These are phyloP conservation scores for Pantherophis guttatus DNA, from an alignment of 2,113 vertebrate genomes.

Conservation along the genomic window DNA sequence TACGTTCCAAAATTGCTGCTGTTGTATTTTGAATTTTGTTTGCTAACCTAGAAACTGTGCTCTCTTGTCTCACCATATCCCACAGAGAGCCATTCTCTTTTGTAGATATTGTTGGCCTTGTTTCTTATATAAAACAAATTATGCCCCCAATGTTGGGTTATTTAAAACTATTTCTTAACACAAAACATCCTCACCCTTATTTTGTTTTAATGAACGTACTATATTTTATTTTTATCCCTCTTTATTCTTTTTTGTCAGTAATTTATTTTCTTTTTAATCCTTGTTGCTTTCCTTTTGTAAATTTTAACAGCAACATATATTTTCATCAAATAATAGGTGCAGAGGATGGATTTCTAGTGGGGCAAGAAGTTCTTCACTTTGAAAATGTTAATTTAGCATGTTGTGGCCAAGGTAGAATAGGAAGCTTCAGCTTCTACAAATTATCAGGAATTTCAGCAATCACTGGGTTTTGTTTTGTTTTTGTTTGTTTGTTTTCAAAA, in stretches of 20 bases:
- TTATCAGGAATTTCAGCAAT: neutral
- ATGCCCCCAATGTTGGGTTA: neutral
- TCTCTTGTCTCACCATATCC: neutral
- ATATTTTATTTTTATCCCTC: neutral
- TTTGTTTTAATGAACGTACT: neutral
- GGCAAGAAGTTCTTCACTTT: neutral
- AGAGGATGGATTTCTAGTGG: neutral
- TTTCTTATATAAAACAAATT: neutral
- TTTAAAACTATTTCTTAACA: neutral
- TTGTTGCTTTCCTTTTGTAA: neutral
- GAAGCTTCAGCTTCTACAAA: neutral
- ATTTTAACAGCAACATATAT: neutral
- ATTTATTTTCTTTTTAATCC: neutral
- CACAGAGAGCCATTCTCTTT: neutral
- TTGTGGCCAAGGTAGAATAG: neutral
- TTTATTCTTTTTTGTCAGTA: neutral
- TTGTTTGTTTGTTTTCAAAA: too few species aligned
- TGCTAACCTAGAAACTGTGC: slow-evolving; percentile 3
- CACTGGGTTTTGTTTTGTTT: too few species aligned
- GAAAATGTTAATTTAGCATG: neutral
- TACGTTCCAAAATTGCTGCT: neutral
- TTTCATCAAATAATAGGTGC: neutral
- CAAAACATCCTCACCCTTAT: neutral
- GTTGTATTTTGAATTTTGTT: slow-evolving; percentile 9
- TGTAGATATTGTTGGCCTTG: neutral